Conservation (phyloP, 2,888 invertebrate species). For the Taenaris catops region DNA sequence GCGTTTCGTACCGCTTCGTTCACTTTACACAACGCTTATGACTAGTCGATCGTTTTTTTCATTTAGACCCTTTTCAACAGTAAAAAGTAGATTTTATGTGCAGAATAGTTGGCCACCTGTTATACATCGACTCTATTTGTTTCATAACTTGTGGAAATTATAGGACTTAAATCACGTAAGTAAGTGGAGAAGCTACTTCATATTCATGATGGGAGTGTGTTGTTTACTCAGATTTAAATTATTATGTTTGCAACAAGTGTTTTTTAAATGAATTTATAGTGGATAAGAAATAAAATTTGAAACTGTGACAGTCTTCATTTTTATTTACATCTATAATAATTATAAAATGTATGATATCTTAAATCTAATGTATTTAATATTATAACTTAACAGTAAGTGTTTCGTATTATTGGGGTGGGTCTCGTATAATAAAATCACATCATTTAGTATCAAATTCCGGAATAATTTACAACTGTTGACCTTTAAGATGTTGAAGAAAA, state of each 20-base stretch:
- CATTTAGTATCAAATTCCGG: slow-evolving; percentile 12
- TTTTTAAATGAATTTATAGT: slow-evolving; percentile 51
- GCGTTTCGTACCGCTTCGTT: no score
- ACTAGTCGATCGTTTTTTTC: no score
- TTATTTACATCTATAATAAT: slow-evolving; percentile 62
- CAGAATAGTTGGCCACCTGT: no score
- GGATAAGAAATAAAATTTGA: slow-evolving; percentile 54
- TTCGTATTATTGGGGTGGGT: slow-evolving; percentile 49
- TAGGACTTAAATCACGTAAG: no score
- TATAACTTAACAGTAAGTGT: slow-evolving; percentile 31
- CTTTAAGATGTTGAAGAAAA: no score
- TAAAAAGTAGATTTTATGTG: no score
- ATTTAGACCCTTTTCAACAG: no score
- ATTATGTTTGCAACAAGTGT: slow-evolving; percentile 31
- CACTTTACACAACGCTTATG: no score
- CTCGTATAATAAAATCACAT: slow-evolving; percentile 52
- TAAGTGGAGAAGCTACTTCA: slow-evolving; percentile 1
- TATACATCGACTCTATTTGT: no score
- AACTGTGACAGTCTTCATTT: slow-evolving; percentile 51
- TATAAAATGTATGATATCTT: slow-evolving; percentile 40
- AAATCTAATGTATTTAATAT: slow-evolving; percentile 37
- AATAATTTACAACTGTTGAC: no score
- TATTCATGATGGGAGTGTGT: slow-evolving; percentile 12
- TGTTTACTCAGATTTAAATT: slow-evolving; percentile 28
- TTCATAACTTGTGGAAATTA: no score